A percentile compares a stretch with the other conserved stretches of the same genome.
Evolutionary conservation across 1,140 invertebrate genomes (phyloP).

Genomic region (Drosophila pseudoobscura): DNA sequence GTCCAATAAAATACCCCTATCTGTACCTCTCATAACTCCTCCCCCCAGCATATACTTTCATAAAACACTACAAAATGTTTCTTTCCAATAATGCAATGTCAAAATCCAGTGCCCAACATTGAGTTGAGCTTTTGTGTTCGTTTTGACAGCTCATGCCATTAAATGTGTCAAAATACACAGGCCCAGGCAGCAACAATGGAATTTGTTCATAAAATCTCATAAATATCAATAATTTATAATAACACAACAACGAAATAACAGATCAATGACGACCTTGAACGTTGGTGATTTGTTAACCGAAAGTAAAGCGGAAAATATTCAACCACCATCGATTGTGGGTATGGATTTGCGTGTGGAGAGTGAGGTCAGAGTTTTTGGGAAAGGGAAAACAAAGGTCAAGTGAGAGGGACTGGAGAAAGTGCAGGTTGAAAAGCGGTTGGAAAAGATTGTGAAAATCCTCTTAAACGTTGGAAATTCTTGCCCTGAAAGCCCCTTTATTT

Average conservation of each 20-base stretch:
- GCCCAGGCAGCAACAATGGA: conserved; percentile 24
- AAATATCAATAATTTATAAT: conserved; percentile 49
- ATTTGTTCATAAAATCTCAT: conserved; percentile 45
- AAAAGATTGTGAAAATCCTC: neutral
- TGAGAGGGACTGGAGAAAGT: neutral
- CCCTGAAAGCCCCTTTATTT: too few relatives aligned
- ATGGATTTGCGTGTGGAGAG: neutral
- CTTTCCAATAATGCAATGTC: conserved; percentile 29
- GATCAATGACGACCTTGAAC: conserved; percentile 47
- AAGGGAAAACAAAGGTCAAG: conserved; percentile 22
- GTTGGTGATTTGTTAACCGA: conserved; percentile 35
- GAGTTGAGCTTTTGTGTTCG: conserved; percentile 53
- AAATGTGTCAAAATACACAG: conserved; percentile 38
- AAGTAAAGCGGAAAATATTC: conserved; percentile 38
- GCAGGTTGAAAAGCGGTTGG: neutral
- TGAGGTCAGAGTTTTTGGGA: conserved; percentile 23
- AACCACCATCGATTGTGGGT: conserved; percentile 30
- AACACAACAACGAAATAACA: conserved; percentile 17
- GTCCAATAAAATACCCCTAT: too few relatives aligned
- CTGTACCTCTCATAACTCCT: too few relatives aligned
- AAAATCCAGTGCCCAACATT: conserved; percentile 26
- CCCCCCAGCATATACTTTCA: conserved; percentile 13
- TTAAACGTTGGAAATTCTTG: neutral
- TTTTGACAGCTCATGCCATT: conserved; percentile 53
- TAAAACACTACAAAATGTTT: neutral